A percentile compares a stretch with the other conserved stretches of the same genome.
Evolutionary conservation across 1,140 invertebrate genomes (phyloP).

Genomic region (Adoxophyes honmai): DNA sequence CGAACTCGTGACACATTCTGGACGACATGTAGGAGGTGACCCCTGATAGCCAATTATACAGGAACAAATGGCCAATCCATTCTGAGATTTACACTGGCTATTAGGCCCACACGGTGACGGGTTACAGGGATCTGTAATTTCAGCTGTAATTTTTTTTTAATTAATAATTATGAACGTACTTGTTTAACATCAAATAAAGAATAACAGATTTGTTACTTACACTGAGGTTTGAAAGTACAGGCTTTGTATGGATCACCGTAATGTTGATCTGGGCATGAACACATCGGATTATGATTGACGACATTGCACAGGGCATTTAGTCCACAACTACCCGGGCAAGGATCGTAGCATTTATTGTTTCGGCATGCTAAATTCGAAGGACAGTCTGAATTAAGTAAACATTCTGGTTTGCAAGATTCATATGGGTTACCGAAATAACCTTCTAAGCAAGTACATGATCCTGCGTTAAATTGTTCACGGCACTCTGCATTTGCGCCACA

Average conservation of each 20-base stretch:
- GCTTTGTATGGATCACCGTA: constrained; percentile 86
- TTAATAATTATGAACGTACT: constrained; percentile 18
- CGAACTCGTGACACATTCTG: constrained; percentile 82
- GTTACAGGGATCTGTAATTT: constrained; percentile 52
- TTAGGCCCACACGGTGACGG: constrained; percentile 81
- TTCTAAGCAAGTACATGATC: constrained; percentile 85
- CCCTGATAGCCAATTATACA: constrained; percentile 81
- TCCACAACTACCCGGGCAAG: constrained; percentile 81
- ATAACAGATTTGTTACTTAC: constrained; percentile 66
- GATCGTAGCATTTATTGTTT: constrained; percentile 80
- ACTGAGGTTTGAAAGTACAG: constrained; percentile 67
- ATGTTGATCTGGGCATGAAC: constrained; percentile 85
- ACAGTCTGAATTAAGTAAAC: constrained; percentile 78
- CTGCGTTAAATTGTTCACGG: constrained; percentile 77
- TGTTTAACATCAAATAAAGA: not conserved
- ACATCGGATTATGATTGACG: constrained; percentile 83
- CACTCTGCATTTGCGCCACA: constrained; percentile 86
- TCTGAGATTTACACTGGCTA: constrained; percentile 77
- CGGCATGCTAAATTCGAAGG: constrained; percentile 75
- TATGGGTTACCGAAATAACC: constrained; percentile 90
- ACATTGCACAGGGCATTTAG: constrained; percentile 82
- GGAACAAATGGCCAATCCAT: constrained; percentile 78
- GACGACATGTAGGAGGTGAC: constrained; percentile 81
- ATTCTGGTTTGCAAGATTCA: constrained; percentile 80
- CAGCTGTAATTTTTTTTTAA: constrained; percentile 47